These are phyloP conservation scores for Uloborus plumipes DNA, from an alignment of 2,888 invertebrate genomes.

Conservation along the genomic window DNA sequence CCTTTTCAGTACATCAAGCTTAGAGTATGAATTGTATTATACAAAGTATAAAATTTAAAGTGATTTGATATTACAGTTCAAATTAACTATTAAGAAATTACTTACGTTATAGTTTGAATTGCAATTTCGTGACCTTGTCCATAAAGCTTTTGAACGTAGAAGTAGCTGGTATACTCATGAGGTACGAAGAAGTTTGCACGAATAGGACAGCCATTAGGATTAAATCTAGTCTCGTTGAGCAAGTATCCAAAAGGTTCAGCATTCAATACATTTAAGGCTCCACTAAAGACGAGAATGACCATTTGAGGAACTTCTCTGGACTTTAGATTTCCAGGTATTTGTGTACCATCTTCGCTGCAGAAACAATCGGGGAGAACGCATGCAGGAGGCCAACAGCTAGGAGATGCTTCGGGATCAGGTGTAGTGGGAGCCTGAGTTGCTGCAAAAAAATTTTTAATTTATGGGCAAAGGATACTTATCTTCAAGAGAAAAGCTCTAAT, in stretches of 20 bases:
- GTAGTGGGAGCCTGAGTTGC: slow-evolving; percentile 51
- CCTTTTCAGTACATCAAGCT: too few species aligned
- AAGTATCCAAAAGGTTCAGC: slow-evolving; percentile 84
- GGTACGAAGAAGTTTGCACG: slow-evolving; percentile 93
- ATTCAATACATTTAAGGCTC: slow-evolving; percentile 92
- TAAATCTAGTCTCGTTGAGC: slow-evolving; percentile 75
- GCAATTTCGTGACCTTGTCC: slow-evolving; percentile 92
- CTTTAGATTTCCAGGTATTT: slow-evolving; percentile 86
- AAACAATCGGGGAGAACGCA: slow-evolving; percentile 90
- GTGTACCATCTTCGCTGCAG: slow-evolving; percentile 91
- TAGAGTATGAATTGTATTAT: too few species aligned
- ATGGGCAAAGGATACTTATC: too few species aligned
- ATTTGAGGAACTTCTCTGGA: slow-evolving; percentile 93
- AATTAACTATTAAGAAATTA: slow-evolving; percentile 1
- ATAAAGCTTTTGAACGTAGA: slow-evolving; percentile 89
- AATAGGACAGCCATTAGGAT: slow-evolving; percentile 90
- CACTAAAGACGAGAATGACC: slow-evolving; percentile 91
- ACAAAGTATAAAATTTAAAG: too few species aligned
- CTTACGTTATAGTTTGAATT: slow-evolving; percentile 89
- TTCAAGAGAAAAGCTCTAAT: too few species aligned
- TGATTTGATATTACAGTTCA: too few species aligned
- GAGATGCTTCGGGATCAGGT: slow-evolving; percentile 81
- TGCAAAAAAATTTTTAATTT: too few species aligned
- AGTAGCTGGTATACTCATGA: slow-evolving; percentile 93
- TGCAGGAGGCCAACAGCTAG: slow-evolving; percentile 81